These are phyloP conservation scores for Rhynchomys soricoides DNA, from an alignment of 2,113 vertebrate genomes.

Conservation along the genomic window DNA sequence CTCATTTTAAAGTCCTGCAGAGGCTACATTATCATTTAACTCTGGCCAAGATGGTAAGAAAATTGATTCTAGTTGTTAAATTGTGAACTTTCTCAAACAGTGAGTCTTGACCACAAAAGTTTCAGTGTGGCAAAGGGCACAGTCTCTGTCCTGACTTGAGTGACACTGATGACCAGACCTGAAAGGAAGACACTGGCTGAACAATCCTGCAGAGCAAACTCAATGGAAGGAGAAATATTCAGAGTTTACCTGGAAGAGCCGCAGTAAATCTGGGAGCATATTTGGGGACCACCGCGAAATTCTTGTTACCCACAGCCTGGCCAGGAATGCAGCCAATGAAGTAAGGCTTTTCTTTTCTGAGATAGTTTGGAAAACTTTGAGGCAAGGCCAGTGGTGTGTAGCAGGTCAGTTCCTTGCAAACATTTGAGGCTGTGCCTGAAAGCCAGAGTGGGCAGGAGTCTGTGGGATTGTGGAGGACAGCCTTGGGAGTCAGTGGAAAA, in stretches of 20 bases:
- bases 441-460: neutral
- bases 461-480: neutral
- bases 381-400: neutral
- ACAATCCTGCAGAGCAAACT: neutral
- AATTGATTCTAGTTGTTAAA: neutral
- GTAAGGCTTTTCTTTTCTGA: constrained; percentile 25
- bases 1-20: neutral
- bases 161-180: neutral
- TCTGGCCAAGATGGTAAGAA: neutral
- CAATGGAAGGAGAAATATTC: constrained; percentile 21
- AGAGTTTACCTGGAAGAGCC: neutral
- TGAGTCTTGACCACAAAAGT: neutral
- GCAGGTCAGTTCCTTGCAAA: constrained; percentile 12
- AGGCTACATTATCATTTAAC: neutral
- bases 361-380: neutral
- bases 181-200: neutral
- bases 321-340: constrained; percentile 35
- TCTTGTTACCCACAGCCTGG: constrained; percentile 19
- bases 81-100: neutral
- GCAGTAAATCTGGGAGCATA: neutral
- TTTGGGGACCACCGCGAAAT: constrained; percentile 1
- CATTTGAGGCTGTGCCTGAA: neutral
- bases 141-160: neutral
- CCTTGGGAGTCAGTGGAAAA: neutral
- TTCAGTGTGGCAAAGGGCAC: neutral